Percentiles rank a stretch among this genome's conserved stretches.
Conservation (phyloP, 2,113 vertebrate genomes). For the Diphyllodes magnificus region DNA sequence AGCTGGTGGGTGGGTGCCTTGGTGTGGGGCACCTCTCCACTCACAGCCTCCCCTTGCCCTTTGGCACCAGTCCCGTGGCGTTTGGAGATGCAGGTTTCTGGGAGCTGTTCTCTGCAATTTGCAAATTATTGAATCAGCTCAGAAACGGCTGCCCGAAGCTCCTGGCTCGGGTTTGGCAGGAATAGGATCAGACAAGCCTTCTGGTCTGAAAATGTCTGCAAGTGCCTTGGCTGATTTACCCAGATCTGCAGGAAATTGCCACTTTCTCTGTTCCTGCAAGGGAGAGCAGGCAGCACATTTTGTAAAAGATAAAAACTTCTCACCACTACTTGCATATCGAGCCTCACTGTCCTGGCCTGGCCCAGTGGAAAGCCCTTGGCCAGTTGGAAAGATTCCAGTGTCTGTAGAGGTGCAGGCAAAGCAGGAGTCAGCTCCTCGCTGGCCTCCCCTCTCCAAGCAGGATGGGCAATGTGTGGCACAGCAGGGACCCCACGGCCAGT, state of each 20-base stretch:
- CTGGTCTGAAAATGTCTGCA: not conserved
- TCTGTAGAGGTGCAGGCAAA: not conserved
- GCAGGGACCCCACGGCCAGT: not conserved
- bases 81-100: not conserved
- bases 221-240: not conserved
- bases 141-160: not conserved
- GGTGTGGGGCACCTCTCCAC: not conserved
- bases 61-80: rapidly evolving
- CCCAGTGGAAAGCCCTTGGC: not conserved
- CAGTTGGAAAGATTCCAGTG: not conserved
- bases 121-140: conserved; percentile 21
- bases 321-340: not conserved
- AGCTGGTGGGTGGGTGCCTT: not conserved
- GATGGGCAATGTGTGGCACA: rapidly evolving
- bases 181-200: conserved; percentile 12
- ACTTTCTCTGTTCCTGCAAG: not conserved
- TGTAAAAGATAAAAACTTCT: not conserved
- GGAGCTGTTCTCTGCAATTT: conserved; percentile 30
- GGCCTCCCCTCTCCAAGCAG: rapidly evolving
- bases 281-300: not conserved
- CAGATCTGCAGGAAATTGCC: not conserved
- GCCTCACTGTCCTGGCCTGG: not conserved
- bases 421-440: not conserved
- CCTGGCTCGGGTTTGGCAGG: not conserved
- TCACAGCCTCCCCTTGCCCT: not conserved